A percentile compares a stretch with the other conserved stretches of the same genome.
Evolutionary conservation across 2,113 vertebrate genomes (phyloP).

Genomic region (Chaetodon trifascialis): DNA sequence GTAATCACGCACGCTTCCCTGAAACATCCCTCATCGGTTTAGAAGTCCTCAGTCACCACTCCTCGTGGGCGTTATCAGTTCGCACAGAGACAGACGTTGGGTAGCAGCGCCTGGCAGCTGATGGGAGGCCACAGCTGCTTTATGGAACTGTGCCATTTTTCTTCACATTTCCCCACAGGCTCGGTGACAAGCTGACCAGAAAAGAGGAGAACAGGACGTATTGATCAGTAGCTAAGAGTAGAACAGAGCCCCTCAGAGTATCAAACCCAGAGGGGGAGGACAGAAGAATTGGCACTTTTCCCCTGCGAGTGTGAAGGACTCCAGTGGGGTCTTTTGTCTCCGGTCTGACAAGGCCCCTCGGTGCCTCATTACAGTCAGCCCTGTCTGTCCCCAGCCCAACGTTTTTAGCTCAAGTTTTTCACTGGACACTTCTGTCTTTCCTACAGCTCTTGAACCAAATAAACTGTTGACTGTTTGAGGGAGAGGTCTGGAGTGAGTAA

Average conservation of each 20-base stretch:
- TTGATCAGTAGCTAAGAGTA: slow-evolving; percentile 78
- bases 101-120: slow-evolving; percentile 45
- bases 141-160: slow-evolving; percentile 64
- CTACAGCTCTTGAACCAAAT: slow-evolving; percentile 38
- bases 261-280: slow-evolving; percentile 67
- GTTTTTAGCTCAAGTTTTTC: slow-evolving; percentile 55
- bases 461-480: slow-evolving; percentile 13
- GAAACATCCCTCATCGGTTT: background rate
- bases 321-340: slow-evolving; percentile 70
- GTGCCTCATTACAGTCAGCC: slow-evolving; percentile 71
- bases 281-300: slow-evolving; percentile 70
- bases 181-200: slow-evolving; percentile 65
- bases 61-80: slow-evolving; percentile 34
- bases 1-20: slow-evolving; percentile 2
- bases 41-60: slow-evolving; percentile 6
- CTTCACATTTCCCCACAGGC: slow-evolving; percentile 59
- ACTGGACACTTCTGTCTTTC: slow-evolving; percentile 28
- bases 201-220: slow-evolving; percentile 65
- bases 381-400: slow-evolving; percentile 39
- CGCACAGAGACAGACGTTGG: slow-evolving; percentile 43
- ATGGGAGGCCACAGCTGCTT: slow-evolving; percentile 54
- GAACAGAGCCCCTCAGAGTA: slow-evolving; percentile 67
- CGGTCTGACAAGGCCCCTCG: slow-evolving; percentile 61
- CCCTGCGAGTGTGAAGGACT: slow-evolving; percentile 64
- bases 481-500: slow-evolving; percentile 38